A percentile compares a stretch with the other conserved stretches of the same genome.
phyloP scores from a whole-genome alignment of 2,888 invertebrate genomes.

The Aquatica leii region DNA sequence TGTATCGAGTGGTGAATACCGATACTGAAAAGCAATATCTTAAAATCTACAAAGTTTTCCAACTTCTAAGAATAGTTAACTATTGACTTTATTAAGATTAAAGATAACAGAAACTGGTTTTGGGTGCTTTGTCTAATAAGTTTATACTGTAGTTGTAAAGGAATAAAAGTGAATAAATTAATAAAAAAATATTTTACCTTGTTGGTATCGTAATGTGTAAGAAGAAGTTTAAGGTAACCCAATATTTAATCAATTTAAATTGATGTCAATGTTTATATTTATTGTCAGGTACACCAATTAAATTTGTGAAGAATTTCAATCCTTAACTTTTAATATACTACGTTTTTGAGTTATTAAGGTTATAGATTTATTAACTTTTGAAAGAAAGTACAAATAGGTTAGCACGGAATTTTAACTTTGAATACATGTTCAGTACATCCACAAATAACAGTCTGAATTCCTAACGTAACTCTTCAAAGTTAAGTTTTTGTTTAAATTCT shows the following conservation, averaged over 20 bases:
- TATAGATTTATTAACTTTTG: too few relatives aligned
- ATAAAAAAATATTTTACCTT: too few relatives aligned
- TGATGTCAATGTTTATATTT: too few relatives aligned
- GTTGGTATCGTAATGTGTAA: too few relatives aligned
- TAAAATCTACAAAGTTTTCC: background rate
- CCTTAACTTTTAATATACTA: background rate
- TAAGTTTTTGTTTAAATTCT: slow-evolving; percentile 41
- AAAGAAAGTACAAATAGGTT: too few relatives aligned
- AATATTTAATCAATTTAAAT: too few relatives aligned
- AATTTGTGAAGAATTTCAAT: slow-evolving; percentile 23
- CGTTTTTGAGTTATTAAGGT: background rate
- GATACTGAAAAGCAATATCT: slow-evolving; percentile 3
- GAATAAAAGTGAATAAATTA: too few relatives aligned
- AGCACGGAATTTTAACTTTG: too few relatives aligned
- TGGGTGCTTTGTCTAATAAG: too few relatives aligned
- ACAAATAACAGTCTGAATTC: slow-evolving; percentile 41
- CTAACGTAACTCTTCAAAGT: slow-evolving; percentile 39
- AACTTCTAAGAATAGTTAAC: background rate
- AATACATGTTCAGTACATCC: slow-evolving; percentile 2
- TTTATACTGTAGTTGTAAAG: too few relatives aligned
- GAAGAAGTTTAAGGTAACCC: too few relatives aligned
- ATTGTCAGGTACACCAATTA: too few relatives aligned
- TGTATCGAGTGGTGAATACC: slow-evolving; percentile 11
- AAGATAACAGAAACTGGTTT: background rate
- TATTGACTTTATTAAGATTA: background rate